phyloP scores from a whole-genome alignment of 2,113 vertebrate genomes.

The Maccullochella peelii region DNA sequence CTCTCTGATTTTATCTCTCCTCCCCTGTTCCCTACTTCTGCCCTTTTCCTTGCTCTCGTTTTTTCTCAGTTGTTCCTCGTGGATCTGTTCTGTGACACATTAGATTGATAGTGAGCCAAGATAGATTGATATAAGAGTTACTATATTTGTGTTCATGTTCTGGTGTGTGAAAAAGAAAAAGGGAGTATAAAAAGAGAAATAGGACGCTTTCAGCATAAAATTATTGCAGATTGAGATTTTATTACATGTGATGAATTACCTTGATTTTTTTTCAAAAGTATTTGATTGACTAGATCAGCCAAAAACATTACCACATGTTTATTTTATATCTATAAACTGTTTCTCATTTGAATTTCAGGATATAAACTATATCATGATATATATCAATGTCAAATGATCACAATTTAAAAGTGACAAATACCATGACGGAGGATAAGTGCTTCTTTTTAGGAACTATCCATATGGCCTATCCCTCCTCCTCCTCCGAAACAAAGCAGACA shows the following conservation, averaged over 20 bases:
- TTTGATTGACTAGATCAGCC: not conserved
- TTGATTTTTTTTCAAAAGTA: not conserved
- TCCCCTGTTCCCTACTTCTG: not conserved
- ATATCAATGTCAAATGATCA: not conserved
- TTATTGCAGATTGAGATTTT: not conserved
- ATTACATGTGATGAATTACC: not conserved
- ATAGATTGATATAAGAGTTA: not conserved
- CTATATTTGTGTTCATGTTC: conserved; percentile 14
- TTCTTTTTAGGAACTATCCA: not conserved
- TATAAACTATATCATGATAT: not conserved
- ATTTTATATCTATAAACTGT: not conserved
- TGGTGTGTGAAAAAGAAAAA: not conserved
- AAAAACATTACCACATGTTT: not conserved
- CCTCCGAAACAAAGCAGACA: not conserved
- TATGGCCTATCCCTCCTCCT: not conserved
- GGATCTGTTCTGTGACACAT: conserved; percentile 1
- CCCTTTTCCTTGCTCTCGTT: not conserved
- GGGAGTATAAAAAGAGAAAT: not conserved
- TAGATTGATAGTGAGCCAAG: conserved; percentile 7
- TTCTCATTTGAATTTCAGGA: not conserved
- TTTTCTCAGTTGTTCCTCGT: not conserved
- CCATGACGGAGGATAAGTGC: not conserved
- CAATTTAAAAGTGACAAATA: not conserved
- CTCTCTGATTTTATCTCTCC: not conserved
- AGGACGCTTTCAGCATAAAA: not conserved